Conservation (phyloP, 2,113 vertebrate genomes). For the Pygathrix nemaeus region DNA sequence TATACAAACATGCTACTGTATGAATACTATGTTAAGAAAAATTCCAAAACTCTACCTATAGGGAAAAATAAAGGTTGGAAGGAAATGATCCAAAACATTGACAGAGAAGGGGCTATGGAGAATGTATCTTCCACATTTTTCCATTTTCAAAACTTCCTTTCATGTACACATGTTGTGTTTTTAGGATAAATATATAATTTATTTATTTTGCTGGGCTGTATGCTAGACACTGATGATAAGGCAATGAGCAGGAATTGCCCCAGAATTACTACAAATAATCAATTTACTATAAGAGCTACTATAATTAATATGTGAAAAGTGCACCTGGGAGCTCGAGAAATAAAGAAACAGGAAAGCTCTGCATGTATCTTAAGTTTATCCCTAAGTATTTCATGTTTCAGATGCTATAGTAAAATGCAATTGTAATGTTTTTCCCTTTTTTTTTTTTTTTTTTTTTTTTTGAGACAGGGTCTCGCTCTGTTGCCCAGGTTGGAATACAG, state of each 20-base stretch:
- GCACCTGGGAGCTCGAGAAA: background rate
- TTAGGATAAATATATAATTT: background rate
- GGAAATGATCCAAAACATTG: background rate
- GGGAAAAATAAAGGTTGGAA: background rate
- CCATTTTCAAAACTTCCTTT: constrained; percentile 2
- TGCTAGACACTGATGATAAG: background rate
- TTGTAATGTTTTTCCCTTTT: background rate
- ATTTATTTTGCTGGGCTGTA: background rate
- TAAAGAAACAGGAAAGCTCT: background rate
- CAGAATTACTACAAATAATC: constrained; percentile 21
- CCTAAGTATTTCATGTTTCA: background rate
- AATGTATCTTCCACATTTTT: background rate
- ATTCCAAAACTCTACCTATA: background rate
- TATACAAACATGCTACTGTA: background rate
- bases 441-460: no score
- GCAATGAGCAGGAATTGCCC: background rate
- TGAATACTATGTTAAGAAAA: background rate
- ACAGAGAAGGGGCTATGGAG: background rate
- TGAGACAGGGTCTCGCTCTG: no score
- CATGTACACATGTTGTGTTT: background rate
- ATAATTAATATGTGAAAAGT: background rate
- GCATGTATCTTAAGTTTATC: background rate
- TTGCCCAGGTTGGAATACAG: no score
- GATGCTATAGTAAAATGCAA: background rate
- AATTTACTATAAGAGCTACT: background rate